Evolutionary conservation across 2,888 invertebrate genomes (phyloP), one percentile per base, ranked within the genome.

Genomic region (Deilephila elpenor): DNA sequence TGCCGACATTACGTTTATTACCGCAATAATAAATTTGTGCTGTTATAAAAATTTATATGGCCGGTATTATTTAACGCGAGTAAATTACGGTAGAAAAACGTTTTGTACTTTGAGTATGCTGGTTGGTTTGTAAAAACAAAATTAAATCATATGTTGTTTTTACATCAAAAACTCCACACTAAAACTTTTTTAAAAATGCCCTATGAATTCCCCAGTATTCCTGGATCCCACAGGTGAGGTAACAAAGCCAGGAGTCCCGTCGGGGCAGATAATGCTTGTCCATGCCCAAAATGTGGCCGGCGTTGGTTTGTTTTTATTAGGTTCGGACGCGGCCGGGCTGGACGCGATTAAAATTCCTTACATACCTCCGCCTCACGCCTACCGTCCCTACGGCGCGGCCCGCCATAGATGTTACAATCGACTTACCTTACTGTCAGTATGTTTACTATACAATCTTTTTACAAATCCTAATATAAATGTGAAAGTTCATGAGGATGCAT

Each of bases 291-390:
- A 89, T 84, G 86, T 85, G 90, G 83, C 82, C 86, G 82, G 80
- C 81, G 83, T 82, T 81, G 77, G 84, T 88, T 89, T 88, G 88
- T 88, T 91, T 90, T 90, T 91, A 88, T 91, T 89, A 83, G 85
- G 81, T 84, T 87, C 84, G 84, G 82, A 83, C 81, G 86, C 82
- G 82, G 84, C 88, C 83, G 86, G 83, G 89, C 89, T 90, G 89
- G 92, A 89, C 90, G 88, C 94, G 94, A 94, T 94, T 94, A 94
- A 94, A 90, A 94, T 94, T 94, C 94, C 91, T 88, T 82, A 87
- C 89, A 92, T 92, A 88, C 93, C 93, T 92, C 90, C 89, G 89
- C 92, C 93, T 92, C 90, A 89, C 93, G 93, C 92, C 91, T 87
- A 86, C 88, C 88, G 86, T 84, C 88, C 88, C 88, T 86, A 83